Base-by-base conservation (phyloP, 92 coral and sea anemone species). In the Scolanthus callimorphus region DNA sequence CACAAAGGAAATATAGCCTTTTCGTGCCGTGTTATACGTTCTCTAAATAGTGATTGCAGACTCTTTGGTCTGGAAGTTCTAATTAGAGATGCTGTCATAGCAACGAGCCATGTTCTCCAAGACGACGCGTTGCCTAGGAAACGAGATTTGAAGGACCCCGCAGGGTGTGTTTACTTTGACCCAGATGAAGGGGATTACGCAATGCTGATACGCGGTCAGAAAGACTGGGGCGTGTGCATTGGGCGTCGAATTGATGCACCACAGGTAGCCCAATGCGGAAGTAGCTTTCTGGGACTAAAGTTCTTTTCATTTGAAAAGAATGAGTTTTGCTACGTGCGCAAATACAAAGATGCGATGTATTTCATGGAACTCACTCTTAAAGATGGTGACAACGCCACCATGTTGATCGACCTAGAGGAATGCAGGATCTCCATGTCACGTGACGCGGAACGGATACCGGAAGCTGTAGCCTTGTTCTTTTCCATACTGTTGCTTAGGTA, bases 141-240 rank as follows among this genome's bases (percentile, higher is more conserved):
- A 49, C 44, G 39, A 0, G 59, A 79, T 30, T 27, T 79, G 17
- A 30, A 57, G 1, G 49, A 67, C 29, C 47, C 46, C 10, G 51
- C 55, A 17, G 48, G 41, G 0, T 60, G 70, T 22, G 70, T 68
- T 39, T 69, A 55, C 43, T 79, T 63, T 51, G 6, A 29, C 0
- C 39, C 50, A 6, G 49, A 41, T 8, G 57, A 58, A 21, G 15
- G 37, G 31, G 74, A 71, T 24, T 65, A 63, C 20, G 68, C 59
- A 51, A 58, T 79, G 64, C 50, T 79, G 0, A 41, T 79, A 22
- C 69, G 85, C 27, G 85, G 85, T 3, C 70, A 64, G 24, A 51
- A 41, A 17, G 85, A 79, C 75, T 79, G 85, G 85, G 85, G 79
- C 27, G 27, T 79, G 19, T 65, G 73, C 48, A 47, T 38, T n/a